Percentiles rank a stretch among this genome's conserved stretches.
Evolutionary conservation across 2,888 invertebrate genomes (phyloP).

Genomic region (Diachrysia chrysitis): DNA sequence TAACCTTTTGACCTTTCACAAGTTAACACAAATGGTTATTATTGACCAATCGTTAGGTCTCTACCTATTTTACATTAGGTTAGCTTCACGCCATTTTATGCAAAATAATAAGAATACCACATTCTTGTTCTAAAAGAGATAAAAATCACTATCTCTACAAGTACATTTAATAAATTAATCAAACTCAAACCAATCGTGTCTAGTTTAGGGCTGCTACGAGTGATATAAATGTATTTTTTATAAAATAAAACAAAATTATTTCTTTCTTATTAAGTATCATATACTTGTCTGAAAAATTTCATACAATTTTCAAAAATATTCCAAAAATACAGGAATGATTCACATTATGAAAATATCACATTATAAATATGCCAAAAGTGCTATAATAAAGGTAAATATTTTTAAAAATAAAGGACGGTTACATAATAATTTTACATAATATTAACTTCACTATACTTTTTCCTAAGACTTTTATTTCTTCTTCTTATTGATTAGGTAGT

Average conservation of each 20-base stretch:
- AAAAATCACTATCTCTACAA: not conserved
- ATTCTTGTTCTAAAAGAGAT: not conserved
- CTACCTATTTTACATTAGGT: too few species aligned
- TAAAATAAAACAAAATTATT: slow-evolving; percentile 60
- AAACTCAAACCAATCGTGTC: not conserved
- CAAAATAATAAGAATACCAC: not conserved
- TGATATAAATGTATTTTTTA: not conserved
- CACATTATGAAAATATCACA: slow-evolving; percentile 86
- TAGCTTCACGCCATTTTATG: too few species aligned
- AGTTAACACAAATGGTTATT: too few species aligned
- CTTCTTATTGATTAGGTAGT: slow-evolving; percentile 73
- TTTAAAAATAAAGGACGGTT: slow-evolving; percentile 82
- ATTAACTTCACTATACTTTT: slow-evolving; percentile 79
- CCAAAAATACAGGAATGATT: slow-evolving; percentile 84
- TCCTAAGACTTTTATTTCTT: slow-evolving; percentile 72
- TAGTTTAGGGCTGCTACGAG: too few species aligned
- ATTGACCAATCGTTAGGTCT: too few species aligned
- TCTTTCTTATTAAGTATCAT: slow-evolving; percentile 77
- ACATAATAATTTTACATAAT: slow-evolving; percentile 82
- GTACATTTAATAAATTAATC: not conserved
- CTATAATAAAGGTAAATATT: slow-evolving; percentile 85
- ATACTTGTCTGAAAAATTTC: slow-evolving; percentile 86
- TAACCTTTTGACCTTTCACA: too few species aligned
- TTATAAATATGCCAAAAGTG: slow-evolving; percentile 85
- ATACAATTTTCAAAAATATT: slow-evolving; percentile 84